These are phyloP conservation scores for Tympanoctomys barrerae DNA, from an alignment of 2,797 vertebrate species.

Conservation along the genomic window DNA sequence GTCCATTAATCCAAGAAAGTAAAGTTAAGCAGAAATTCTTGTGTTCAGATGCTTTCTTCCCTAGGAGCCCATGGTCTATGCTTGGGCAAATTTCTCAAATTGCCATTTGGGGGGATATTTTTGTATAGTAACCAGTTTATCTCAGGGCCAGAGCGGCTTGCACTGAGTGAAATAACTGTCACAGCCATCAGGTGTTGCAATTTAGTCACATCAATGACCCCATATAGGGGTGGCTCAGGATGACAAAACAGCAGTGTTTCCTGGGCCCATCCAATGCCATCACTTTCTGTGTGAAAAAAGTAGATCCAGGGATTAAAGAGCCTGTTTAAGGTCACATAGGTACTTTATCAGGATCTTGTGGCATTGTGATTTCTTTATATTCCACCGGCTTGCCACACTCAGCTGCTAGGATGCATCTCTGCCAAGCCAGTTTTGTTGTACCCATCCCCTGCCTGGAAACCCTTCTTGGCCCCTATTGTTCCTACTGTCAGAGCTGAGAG, in stretches of 20 bases:
- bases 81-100: not conserved
- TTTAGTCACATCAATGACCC: constrained; percentile 41
- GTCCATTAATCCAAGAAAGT: constrained; percentile 19
- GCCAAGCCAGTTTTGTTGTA: not conserved
- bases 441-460: constrained; percentile 23
- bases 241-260: not conserved
- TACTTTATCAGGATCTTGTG: not conserved
- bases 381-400: constrained; percentile 20
- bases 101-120: constrained; percentile 48
- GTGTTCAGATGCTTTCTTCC: not conserved
- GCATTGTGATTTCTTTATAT: constrained; percentile 32
- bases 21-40: not conserved
- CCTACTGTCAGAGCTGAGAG: constrained; percentile 5
- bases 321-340: constrained; percentile 21
- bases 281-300: constrained; percentile 28
- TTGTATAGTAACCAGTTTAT: constrained; percentile 68
- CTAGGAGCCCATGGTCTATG: not conserved
- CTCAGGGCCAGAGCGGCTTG: constrained; percentile 14
- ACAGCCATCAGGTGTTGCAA: constrained; percentile 35
- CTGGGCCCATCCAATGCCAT: not conserved
- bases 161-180: constrained; percentile 39
- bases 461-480: constrained; percentile 19
- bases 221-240: not conserved
- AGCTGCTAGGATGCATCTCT: constrained; percentile 21
- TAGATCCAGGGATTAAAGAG: not conserved